Evolutionary conservation across 2,797 vertebrate species (phyloP).

Genomic region (Ctenopoma multispine): DNA sequence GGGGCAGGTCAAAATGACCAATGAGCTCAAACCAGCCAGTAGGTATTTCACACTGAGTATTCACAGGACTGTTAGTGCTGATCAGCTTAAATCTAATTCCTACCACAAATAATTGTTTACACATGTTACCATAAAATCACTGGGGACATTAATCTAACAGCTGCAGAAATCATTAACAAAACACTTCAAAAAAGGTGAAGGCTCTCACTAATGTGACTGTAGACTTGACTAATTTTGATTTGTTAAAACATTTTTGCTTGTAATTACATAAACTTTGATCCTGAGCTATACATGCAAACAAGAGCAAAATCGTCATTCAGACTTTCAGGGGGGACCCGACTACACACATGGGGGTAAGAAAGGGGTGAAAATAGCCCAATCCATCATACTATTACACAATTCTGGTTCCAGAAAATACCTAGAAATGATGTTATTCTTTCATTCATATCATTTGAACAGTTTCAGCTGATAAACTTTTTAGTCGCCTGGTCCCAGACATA

Average conservation of each 20-base stretch:
- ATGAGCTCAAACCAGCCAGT: background rate
- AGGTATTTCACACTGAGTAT: background rate
- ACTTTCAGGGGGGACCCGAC: too few species aligned
- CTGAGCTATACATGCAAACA: background rate
- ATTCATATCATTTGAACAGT: too few species aligned
- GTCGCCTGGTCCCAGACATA: too few species aligned
- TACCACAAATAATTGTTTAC: background rate
- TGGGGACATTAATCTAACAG: background rate
- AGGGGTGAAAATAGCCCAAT: too few species aligned
- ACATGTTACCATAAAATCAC: background rate
- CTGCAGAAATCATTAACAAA: background rate
- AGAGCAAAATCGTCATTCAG: too few species aligned
- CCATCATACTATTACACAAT: too few species aligned
- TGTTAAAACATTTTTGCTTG: background rate
- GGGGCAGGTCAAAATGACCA: constrained; percentile 8
- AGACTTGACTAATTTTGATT: constrained; percentile 4
- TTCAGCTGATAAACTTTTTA: too few species aligned
- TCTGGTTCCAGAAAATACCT: too few species aligned
- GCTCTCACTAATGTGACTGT: background rate
- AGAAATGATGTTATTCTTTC: too few species aligned
- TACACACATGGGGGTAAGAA: too few species aligned
- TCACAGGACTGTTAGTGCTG: constrained; percentile 4
- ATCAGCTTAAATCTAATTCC: background rate
- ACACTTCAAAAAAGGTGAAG: background rate
- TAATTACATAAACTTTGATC: constrained; percentile 1